Evolutionary conservation across 2,888 invertebrate genomes (phyloP).

Genomic region (Cabera pusaria): DNA sequence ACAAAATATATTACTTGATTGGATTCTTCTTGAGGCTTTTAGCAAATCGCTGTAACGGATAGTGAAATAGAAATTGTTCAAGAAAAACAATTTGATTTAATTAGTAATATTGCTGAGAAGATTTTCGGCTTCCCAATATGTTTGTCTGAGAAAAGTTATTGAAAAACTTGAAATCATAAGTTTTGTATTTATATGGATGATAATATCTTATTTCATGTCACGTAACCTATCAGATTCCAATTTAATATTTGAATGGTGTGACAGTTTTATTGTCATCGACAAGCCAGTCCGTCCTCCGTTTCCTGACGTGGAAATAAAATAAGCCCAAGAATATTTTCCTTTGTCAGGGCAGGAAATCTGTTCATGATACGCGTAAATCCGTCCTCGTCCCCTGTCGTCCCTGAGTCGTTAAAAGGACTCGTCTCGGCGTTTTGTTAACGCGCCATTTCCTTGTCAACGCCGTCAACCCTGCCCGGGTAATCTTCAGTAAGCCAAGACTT

Average conservation of each 20-base stretch:
- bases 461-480: slow-evolving; percentile 65
- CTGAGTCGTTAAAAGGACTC: slow-evolving; percentile 73
- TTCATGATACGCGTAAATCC: slow-evolving; percentile 78
- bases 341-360: slow-evolving; percentile 77
- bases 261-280: slow-evolving; percentile 46
- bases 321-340: slow-evolving; percentile 64
- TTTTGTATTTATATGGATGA: slow-evolving; percentile 33
- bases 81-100: too few relatives aligned
- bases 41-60: slow-evolving; percentile 49
- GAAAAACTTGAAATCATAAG: neutral
- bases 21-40: slow-evolving; percentile 36
- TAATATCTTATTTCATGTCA: slow-evolving; percentile 28
- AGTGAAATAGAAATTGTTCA: slow-evolving; percentile 39
- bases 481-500: slow-evolving; percentile 64
- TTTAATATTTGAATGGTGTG: slow-evolving; percentile 40
- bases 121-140: too few relatives aligned
- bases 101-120: too few relatives aligned
- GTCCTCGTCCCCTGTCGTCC: slow-evolving; percentile 75
- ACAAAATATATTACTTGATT: slow-evolving; percentile 37
- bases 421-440: slow-evolving; percentile 74
- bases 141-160: neutral
- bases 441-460: slow-evolving; percentile 74
- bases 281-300: slow-evolving; percentile 40
- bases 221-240: slow-evolving; percentile 27
- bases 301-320: slow-evolving; percentile 58